These are phyloP conservation scores for Onychostruthus taczanowskii DNA, from an alignment of 2,113 vertebrate species.

Conservation along the genomic window DNA sequence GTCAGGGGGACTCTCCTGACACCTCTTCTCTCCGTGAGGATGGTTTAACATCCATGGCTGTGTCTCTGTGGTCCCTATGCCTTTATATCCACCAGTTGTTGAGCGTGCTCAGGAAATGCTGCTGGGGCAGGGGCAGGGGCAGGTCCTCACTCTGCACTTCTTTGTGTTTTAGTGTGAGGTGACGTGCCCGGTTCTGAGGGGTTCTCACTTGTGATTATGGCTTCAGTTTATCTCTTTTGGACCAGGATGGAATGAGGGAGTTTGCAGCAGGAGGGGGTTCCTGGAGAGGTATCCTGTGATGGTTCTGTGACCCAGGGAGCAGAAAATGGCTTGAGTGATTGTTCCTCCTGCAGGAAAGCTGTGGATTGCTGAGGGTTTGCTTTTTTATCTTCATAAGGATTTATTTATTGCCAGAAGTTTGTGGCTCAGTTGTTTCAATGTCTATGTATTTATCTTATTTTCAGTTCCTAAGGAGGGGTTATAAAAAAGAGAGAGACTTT, in stretches of 20 bases:
- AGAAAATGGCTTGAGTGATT: not conserved
- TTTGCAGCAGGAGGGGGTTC: not conserved
- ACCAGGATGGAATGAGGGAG: not conserved
- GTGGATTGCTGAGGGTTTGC: not conserved
- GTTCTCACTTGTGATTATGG: not conserved
- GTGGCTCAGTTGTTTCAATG: not conserved
- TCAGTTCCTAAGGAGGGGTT: not conserved
- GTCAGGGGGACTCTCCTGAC: not conserved
- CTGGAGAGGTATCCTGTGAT: not conserved
- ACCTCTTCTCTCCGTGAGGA: not conserved
- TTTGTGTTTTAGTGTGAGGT: not conserved
- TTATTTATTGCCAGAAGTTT: not conserved
- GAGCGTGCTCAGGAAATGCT: fast-evolving
- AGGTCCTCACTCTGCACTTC: not conserved
- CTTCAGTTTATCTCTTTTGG: no score
- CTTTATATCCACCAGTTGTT: fast-evolving
- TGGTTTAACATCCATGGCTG: fast-evolving
- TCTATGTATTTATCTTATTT: not conserved
- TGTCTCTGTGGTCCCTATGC: fast-evolving
- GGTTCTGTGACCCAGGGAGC: fast-evolving
- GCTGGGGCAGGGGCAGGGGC: not conserved
- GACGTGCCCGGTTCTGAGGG: not conserved
- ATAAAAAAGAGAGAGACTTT: not conserved
- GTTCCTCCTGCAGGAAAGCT: not conserved
- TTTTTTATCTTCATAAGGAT: not conserved